These are phyloP conservation scores for Taxidea taxus DNA, from an alignment of 2,113 vertebrate genomes.

Conservation along the genomic window DNA sequence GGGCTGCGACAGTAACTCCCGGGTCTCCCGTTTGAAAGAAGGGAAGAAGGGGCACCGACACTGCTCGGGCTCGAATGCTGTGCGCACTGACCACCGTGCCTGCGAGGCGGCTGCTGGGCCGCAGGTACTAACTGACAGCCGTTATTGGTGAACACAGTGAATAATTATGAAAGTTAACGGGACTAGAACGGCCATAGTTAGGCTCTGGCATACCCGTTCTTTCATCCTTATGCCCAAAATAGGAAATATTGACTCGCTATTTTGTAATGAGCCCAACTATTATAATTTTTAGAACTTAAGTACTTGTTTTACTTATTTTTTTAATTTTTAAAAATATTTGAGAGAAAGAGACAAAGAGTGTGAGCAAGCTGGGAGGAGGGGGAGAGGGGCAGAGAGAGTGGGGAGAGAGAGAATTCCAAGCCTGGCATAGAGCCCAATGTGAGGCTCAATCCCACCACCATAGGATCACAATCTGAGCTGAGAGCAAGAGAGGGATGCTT, in stretches of 20 bases:
- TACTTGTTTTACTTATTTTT: neutral
- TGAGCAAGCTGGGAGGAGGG: neutral
- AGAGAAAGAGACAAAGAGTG: neutral
- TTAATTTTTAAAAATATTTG: neutral
- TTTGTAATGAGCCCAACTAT: neutral
- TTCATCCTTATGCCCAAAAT: neutral
- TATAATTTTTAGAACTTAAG: neutral
- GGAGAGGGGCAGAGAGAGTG: neutral
- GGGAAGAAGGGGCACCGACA: neutral
- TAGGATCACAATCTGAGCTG: neutral
- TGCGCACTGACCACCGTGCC: accelerated
- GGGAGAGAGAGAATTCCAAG: neutral
- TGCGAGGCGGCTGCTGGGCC: neutral
- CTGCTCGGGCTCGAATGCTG: neutral
- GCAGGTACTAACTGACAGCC: neutral
- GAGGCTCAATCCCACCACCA: neutral
- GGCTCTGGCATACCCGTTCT: neutral
- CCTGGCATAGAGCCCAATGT: neutral
- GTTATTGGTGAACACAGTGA: no score
- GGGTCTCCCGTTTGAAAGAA: neutral
- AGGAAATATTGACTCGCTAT: neutral
- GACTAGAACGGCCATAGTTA: neutral
- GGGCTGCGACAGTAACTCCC: neutral
- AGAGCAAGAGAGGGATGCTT: neutral
- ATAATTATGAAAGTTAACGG: neutral